Conservation (phyloP, 2,888 invertebrate species). For the Drosophila lacicola region DNA sequence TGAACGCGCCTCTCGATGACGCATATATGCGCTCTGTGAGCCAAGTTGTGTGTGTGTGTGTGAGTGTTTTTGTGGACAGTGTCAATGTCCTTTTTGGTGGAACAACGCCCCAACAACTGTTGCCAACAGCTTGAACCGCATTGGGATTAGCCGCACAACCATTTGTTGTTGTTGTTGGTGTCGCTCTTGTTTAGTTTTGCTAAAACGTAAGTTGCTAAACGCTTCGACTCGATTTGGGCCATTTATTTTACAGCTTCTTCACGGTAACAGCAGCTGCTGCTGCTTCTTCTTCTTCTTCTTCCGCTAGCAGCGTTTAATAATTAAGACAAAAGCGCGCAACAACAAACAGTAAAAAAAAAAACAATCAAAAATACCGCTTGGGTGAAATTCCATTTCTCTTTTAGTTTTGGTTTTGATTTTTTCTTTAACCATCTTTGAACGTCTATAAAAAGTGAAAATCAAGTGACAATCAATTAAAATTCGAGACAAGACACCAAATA, state of each 20-base stretch:
- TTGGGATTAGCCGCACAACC: conserved; percentile 46
- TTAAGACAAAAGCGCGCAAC: conserved; percentile 72
- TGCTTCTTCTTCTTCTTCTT: conserved; percentile 36
- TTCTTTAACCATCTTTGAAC: conserved; percentile 58
- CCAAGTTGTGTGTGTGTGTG: conserved; percentile 33
- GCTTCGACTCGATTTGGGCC: conserved; percentile 68
- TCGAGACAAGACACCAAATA: conserved; percentile 64
- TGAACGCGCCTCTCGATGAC: conserved; percentile 56
- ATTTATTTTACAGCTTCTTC: conserved; percentile 76
- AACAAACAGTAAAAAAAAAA: conserved; percentile 48
- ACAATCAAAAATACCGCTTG: conserved; percentile 58
- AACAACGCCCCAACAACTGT: conserved; percentile 39
- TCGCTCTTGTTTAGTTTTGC: conserved; percentile 12
- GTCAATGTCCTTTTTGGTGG: conserved; percentile 72
- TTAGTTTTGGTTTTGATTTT: conserved; percentile 48
- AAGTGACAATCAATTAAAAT: conserved; percentile 81
- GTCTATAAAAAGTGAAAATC: conserved; percentile 77
- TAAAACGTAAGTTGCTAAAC: conserved; percentile 63
- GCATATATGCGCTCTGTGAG: conserved; percentile 62
- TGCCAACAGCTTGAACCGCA: conserved; percentile 3
- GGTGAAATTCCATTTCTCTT: conserved; percentile 81
- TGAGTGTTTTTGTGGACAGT: conserved; percentile 31
- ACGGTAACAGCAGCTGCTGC: neutral
- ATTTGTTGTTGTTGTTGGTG: neutral
- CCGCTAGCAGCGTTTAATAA: conserved; percentile 63